A percentile compares a stretch with the other conserved stretches of the same genome.
phyloP scores from a whole-genome alignment of 2,113 vertebrate genomes.

The Albula goreensis region DNA sequence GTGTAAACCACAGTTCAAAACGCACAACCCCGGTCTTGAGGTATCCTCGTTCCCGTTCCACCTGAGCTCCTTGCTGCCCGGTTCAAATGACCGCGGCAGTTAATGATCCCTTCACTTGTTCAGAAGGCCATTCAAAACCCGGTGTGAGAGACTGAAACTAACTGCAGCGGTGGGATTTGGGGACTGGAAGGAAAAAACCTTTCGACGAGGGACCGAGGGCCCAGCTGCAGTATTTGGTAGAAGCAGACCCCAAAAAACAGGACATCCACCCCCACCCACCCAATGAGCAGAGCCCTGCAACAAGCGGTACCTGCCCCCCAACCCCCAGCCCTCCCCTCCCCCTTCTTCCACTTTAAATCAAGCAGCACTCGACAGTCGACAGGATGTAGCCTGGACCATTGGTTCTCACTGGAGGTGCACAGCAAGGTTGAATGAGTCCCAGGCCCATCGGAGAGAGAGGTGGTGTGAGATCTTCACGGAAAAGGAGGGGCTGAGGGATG shows the following conservation, averaged over 20 bases:
- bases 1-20: constrained; percentile 24
- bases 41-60: neutral
- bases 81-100: neutral
- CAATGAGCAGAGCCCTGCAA: neutral
- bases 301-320: neutral
- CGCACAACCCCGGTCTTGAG: neutral
- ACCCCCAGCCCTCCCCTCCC: neutral
- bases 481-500: neutral
- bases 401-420: neutral
- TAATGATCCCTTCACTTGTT: neutral
- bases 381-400: constrained; percentile 11
- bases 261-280: neutral
- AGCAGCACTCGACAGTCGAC: neutral
- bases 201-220: neutral
- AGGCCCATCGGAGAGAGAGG: neutral
- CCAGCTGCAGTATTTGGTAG: neutral
- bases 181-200: neutral
- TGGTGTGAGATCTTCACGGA: neutral
- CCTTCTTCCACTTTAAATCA: neutral
- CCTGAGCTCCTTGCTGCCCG: neutral
- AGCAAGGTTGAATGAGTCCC: neutral
- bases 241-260: neutral
- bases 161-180: neutral
- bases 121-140: neutral
- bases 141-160: neutral